Evolutionary conservation across 2,113 vertebrate genomes (phyloP).

Genomic region (Cercocebus atys): DNA sequence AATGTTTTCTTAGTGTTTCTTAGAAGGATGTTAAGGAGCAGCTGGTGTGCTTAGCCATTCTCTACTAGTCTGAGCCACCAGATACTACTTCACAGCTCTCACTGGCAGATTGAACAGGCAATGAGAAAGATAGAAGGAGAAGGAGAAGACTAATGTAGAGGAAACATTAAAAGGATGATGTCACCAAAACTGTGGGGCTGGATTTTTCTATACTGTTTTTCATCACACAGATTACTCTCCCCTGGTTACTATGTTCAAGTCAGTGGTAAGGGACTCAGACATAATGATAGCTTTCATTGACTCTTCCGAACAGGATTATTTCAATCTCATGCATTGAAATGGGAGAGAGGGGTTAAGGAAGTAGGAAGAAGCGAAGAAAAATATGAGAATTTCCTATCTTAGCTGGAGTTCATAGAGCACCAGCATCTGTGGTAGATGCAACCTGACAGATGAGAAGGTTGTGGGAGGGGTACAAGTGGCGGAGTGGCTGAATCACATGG

Average conservation of each 20-base stretch:
- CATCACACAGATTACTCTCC: not conserved
- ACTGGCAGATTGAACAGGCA: too few relatives aligned
- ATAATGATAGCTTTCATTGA: not conserved
- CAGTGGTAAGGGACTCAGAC: not conserved
- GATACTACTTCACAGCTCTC: not conserved
- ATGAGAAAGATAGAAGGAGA: too few relatives aligned
- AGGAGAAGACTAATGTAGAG: not conserved
- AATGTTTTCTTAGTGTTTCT: not conserved
- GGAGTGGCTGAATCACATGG: not conserved
- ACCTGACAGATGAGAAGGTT: not conserved
- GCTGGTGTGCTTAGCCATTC: not conserved
- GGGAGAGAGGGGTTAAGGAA: not conserved
- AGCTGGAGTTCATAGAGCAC: not conserved
- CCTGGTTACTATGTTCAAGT: not conserved
- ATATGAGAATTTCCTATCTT: not conserved
- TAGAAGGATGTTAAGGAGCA: not conserved
- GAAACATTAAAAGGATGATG: not conserved
- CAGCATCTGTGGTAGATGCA: not conserved
- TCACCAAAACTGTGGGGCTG: not conserved
- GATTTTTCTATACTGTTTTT: not conserved
- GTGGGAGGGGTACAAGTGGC: fast-evolving
- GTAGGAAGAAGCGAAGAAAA: not conserved
- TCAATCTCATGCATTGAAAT: not conserved
- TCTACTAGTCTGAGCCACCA: not conserved
- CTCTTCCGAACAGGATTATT: not conserved